Evolutionary conservation across 2,888 invertebrate genomes (phyloP).

Genomic region (Maniola hyperantus): DNA sequence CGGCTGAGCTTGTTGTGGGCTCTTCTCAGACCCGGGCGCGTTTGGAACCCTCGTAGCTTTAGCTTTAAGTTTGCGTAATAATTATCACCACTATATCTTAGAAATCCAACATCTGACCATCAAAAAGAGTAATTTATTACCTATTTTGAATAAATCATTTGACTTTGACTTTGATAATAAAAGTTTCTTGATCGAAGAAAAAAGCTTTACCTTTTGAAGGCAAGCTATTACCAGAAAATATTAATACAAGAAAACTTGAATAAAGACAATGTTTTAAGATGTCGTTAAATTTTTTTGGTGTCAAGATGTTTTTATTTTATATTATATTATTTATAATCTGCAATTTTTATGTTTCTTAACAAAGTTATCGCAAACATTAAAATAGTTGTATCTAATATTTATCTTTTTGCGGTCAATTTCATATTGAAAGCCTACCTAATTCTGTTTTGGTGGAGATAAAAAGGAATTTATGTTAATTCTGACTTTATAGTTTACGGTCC

Average conservation of each 20-base stretch:
- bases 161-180: too few species aligned
- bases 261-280: too few species aligned
- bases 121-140: too few species aligned
- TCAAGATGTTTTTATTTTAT: neutral
- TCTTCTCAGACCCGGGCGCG: too few species aligned
- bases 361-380: neutral
- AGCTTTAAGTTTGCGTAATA: too few species aligned
- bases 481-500: conserved; percentile 58
- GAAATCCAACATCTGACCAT: too few species aligned
- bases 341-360: neutral
- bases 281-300: too few species aligned
- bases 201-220: too few species aligned
- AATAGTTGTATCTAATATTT: conserved; percentile 5
- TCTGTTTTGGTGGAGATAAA: conserved; percentile 64
- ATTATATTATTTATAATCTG: conserved; percentile 3
- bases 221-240: neutral
- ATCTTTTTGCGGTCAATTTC: conserved; percentile 46
- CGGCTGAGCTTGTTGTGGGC: too few species aligned
- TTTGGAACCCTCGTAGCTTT: too few species aligned
- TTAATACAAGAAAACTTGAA: neutral
- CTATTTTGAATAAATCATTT: too few species aligned
- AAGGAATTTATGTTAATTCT: conserved; percentile 64
- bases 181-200: neutral
- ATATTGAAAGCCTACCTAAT: conserved; percentile 65
- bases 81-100: too few species aligned